These are phyloP conservation scores for Suncus etruscus DNA, from an alignment of 2,113 vertebrate species.

Conservation along the genomic window DNA sequence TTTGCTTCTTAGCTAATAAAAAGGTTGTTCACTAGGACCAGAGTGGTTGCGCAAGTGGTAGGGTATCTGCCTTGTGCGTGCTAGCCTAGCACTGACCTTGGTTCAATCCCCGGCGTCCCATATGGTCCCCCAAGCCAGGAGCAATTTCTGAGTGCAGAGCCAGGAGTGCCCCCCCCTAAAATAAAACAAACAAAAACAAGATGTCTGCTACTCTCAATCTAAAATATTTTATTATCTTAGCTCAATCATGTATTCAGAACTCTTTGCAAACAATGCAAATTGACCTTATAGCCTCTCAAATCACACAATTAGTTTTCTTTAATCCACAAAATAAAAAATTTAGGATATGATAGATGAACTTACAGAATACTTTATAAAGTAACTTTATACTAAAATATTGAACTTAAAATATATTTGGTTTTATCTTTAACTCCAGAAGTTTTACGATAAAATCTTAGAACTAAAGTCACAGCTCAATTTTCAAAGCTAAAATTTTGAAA, in stretches of 20 bases:
- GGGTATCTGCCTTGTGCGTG: no score
- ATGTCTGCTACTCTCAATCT: not conserved
- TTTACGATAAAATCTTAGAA: not conserved
- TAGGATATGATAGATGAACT: not conserved
- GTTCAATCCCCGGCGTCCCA: no score
- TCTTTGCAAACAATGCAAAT: not conserved
- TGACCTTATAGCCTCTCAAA: not conserved
- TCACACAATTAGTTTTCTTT: not conserved
- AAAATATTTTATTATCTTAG: not conserved
- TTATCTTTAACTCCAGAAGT: not conserved
- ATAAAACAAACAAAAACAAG: not conserved
- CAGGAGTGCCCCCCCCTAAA: no score
- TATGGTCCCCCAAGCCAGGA: no score
- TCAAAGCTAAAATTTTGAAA: conserved; percentile 6
- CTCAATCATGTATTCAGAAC: not conserved
- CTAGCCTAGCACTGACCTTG: no score
- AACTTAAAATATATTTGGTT: not conserved
- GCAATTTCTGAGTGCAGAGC: no score
- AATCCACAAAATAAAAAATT: not conserved
- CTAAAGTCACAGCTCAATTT: not conserved
- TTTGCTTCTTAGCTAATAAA: not conserved
- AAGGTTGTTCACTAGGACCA: not conserved
- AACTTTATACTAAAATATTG: not conserved
- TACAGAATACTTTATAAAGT: not conserved
- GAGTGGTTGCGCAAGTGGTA: no score